Base-by-base conservation (phyloP, 2,888 invertebrate species). In the Drosophila dives region DNA sequence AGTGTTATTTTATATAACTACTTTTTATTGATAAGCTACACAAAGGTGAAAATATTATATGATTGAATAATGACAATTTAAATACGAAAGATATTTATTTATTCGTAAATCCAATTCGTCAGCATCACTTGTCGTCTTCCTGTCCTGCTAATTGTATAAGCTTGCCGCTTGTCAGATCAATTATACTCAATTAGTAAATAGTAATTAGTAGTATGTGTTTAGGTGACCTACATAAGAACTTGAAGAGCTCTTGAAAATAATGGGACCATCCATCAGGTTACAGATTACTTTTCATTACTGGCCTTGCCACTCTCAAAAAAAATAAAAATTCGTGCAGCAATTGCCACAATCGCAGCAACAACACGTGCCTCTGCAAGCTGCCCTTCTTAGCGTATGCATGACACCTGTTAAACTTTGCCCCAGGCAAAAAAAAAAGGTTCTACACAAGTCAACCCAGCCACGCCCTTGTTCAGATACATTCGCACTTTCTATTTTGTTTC, bases 341-440 rank as follows among this genome's bases (percentile, higher is more conserved):
- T 88, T 89, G 74, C 67, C 86, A 58, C 67, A 87, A 88, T 88
- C 71, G 65, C 23, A 40, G 62, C 51, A 77, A 54, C 55, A 81
- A 79, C 87, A 88, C 89, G 87, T 76, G 49, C 17, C 17, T 23
- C 53, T 12, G 4, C 17, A 15, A 50, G 59, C 40, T 45, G 42
- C 40, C 63, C 45, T 60, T 51, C 74, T 53, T 23, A 42, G 63
- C 54, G 51, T 59, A 55, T 67, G 65, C 64, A 34, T 50, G 54
- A 75, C 83, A 86, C 88, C 85, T 87, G 86, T 71, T 74, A n/a
- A 40, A 8, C 40, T 34, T 23, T 55, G 40, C 3, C 7, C 0
- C 26, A 7, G 36, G 26, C 10, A 55, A 15, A 1, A 20, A 12
- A 55, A 15, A 1, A 20, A 32, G 32, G 33, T 11, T 7, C 11